A percentile compares a stretch with the other conserved stretches of the same genome.
Evolutionary conservation across 2,888 invertebrate species (phyloP).

Genomic region (Philonicus albiceps): DNA sequence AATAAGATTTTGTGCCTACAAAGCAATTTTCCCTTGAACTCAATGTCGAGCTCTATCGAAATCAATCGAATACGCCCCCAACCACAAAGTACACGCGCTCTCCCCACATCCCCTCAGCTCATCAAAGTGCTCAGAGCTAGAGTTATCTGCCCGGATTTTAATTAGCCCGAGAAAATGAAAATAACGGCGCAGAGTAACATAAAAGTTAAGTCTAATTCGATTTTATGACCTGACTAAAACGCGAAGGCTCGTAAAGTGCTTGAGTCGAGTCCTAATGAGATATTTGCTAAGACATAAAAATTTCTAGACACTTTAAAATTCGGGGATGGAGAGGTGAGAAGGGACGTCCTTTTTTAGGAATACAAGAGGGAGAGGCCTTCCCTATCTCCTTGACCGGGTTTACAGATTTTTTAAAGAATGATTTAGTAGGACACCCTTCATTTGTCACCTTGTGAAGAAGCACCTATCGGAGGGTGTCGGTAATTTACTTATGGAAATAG

Average conservation of each 20-base stretch:
- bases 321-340: not conserved
- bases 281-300: not conserved
- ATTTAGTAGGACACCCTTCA: not conserved
- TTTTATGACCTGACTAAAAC: not conserved
- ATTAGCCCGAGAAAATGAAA: not conserved
- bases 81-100: not conserved
- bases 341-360: not conserved
- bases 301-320: not conserved
- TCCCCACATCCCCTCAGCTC: not conserved
- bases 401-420: not conserved
- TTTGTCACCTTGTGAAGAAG: not conserved
- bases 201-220: not conserved
- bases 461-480: not conserved
- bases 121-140: not conserved
- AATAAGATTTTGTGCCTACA: not conserved
- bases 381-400: not conserved
- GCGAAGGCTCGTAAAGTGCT: not conserved
- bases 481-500: conserved; percentile 9
- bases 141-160: not conserved
- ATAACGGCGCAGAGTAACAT: not conserved
- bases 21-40: not conserved
- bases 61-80: not conserved
- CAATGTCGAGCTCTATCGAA: not conserved
- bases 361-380: not conserved
- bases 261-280: not conserved